These are phyloP conservation scores for Linepithema humile DNA, from an alignment of 1,140 invertebrate genomes.

Conservation along the genomic window DNA sequence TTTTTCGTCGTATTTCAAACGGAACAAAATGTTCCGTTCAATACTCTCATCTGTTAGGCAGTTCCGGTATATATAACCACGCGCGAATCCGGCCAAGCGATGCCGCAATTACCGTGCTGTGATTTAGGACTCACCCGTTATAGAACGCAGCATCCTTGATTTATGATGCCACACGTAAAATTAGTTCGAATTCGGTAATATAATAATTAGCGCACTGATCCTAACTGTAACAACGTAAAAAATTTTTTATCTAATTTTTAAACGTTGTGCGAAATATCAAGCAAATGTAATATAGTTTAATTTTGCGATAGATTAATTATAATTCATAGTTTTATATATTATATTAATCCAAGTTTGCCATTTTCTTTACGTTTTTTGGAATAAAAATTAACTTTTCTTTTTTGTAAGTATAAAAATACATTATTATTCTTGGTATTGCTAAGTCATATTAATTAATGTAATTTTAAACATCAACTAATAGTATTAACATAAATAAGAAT, in stretches of 20 bases:
- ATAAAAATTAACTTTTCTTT: neutral
- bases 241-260: neutral
- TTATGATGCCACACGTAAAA: slow-evolving; percentile 74
- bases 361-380: neutral
- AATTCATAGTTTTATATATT: neutral
- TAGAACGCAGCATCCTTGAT: slow-evolving; percentile 75
- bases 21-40: slow-evolving; percentile 48
- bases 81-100: slow-evolving; percentile 68
- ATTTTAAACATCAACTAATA: too few species aligned
- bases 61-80: slow-evolving; percentile 73
- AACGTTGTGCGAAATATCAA: neutral
- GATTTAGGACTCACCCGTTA: slow-evolving; percentile 79
- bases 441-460: too few species aligned
- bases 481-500: too few species aligned
- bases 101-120: slow-evolving; percentile 76
- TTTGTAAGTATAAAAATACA: neutral
- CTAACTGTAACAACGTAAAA: neutral
- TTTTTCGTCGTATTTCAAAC: slow-evolving; percentile 24
- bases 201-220: slow-evolving; percentile 65
- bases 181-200: slow-evolving; percentile 79
- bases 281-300: neutral
- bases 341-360: neutral
- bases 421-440: neutral
- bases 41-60: slow-evolving; percentile 51
- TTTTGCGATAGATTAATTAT: neutral